Conservation (phyloP, 2,113 vertebrate species). For the Mesoclemmys tuberculata region DNA sequence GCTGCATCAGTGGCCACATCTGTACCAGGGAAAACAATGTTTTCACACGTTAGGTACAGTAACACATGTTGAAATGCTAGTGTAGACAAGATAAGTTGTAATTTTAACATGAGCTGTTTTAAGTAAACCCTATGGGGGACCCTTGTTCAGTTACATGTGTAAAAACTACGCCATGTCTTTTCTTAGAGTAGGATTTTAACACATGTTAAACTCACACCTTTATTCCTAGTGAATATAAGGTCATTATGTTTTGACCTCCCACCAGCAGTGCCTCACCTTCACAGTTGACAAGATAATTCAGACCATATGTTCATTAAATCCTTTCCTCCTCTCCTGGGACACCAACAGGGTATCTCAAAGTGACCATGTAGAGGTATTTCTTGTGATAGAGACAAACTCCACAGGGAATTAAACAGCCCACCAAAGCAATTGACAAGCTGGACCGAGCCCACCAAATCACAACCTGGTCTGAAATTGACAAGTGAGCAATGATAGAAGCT, state of each 20-base stretch:
- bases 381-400: constrained; percentile 34
- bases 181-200: not conserved
- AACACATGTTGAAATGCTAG: not conserved
- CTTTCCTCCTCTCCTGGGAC: constrained; percentile 51
- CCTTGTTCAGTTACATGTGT: not conserved
- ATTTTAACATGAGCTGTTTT: not conserved
- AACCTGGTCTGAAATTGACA: not conserved
- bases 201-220: not conserved
- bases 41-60: not conserved
- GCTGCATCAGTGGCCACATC: not conserved
- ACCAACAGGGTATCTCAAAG: constrained; percentile 42
- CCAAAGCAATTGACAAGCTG: constrained; percentile 14
- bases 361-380: constrained; percentile 65
- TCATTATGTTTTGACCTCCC: constrained; percentile 52
- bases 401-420: constrained; percentile 41
- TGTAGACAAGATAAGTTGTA: constrained; percentile 4
- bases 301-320: constrained; percentile 57
- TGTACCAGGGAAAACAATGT: not conserved
- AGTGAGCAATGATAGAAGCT: not conserved
- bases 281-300: constrained; percentile 57
- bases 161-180: constrained; percentile 7
- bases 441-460: not conserved
- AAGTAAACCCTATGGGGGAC: constrained; percentile 4
- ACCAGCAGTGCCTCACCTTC: not conserved
- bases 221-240: constrained; percentile 23